These are phyloP conservation scores for Semotilus atromaculatus DNA, from an alignment of 2,797 vertebrate genomes.

Conservation along the genomic window DNA sequence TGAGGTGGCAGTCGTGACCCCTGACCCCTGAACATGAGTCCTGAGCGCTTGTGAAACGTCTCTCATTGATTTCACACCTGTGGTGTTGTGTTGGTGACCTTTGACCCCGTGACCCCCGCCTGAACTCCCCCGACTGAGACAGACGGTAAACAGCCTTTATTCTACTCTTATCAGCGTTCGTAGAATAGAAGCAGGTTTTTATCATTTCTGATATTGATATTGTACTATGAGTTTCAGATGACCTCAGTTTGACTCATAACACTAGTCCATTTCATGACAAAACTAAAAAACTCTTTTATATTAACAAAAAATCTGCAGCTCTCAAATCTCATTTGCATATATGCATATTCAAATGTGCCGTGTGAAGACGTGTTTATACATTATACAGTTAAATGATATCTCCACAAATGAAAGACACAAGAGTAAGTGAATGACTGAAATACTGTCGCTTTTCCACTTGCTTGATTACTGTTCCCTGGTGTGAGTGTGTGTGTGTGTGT, in stretches of 20 bases:
- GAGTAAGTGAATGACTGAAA: neutral
- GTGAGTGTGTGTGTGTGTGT: too few species aligned
- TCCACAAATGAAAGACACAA: too few species aligned
- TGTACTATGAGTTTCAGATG: neutral
- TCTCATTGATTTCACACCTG: conserved; percentile 33
- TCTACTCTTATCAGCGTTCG: conserved; percentile 15
- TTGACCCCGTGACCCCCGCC: neutral
- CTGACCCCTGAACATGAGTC: neutral
- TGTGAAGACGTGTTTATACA: neutral
- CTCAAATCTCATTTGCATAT: neutral
- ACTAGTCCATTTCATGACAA: too few species aligned
- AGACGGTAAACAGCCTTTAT: conserved; percentile 18
- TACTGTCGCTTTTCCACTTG: neutral
- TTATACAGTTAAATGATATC: neutral
- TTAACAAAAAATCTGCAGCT: neutral
- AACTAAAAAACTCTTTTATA: too few species aligned
- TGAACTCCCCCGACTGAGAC: neutral
- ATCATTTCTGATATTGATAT: neutral
- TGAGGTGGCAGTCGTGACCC: neutral
- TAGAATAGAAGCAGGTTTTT: neutral
- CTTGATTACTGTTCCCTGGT: too few species aligned
- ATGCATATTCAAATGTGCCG: neutral
- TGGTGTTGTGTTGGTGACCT: neutral
- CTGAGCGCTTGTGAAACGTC: neutral
- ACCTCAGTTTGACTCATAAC: neutral